phyloP scores from a whole-genome alignment of 92 coral and sea anemone genomes.

The Desmophyllum pertusum region DNA sequence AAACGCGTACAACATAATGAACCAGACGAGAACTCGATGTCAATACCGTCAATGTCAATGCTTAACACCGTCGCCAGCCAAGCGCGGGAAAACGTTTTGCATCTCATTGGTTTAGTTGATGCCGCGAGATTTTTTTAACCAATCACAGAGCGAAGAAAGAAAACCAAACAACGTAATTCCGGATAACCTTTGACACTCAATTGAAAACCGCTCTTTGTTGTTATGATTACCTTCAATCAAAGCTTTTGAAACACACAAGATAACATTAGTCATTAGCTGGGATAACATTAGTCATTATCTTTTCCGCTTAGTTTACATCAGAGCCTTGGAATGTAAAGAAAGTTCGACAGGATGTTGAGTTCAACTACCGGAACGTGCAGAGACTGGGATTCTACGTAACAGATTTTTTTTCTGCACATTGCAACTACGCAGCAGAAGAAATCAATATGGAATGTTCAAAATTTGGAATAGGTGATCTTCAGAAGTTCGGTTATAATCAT shows the following conservation, averaged over 20 bases:
- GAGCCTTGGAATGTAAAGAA: slow-evolving; percentile 14
- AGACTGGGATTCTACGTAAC: too few relatives aligned
- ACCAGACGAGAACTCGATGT: not conserved
- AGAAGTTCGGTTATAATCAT: not conserved
- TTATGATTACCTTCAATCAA: not conserved
- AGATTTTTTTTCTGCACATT: not conserved
- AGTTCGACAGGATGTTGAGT: not conserved
- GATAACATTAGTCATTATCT: not conserved
- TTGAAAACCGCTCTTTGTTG: not conserved
- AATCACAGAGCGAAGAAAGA: not conserved
- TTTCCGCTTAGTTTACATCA: not conserved
- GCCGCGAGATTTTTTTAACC: not conserved
- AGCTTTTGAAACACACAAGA: not conserved
- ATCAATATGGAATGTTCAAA: not conserved
- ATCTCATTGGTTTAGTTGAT: not conserved
- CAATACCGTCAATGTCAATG: not conserved
- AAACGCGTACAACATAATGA: not conserved
- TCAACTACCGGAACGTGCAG: not conserved
- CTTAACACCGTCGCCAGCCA: not conserved
- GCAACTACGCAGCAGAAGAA: not conserved
- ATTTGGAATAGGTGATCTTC: not conserved
- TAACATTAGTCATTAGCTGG: not conserved
- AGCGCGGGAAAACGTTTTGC: not conserved
- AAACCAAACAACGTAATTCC: not conserved
- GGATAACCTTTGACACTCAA: not conserved